Conservation (phyloP, 2,797 vertebrate species). For the Chrysocyon brachyurus region DNA sequence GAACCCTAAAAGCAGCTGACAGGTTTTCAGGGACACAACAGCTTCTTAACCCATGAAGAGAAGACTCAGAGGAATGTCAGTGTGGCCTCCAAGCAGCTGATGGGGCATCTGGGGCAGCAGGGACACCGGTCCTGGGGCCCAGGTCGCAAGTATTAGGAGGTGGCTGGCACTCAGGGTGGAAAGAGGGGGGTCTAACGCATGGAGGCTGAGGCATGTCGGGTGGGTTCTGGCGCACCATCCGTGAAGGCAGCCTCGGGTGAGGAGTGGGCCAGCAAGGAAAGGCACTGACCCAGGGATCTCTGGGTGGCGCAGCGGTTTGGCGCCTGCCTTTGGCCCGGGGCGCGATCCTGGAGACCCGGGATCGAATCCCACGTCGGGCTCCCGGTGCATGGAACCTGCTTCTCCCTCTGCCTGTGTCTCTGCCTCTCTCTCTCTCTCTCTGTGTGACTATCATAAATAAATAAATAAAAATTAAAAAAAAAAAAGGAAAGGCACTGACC, state of each 20-base stretch:
- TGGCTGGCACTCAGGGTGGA: not conserved
- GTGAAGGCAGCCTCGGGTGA: not conserved
- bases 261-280: not conserved
- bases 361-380: too few relatives aligned
- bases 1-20: not conserved
- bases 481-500: not conserved
- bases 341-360: too few relatives aligned
- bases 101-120: not conserved
- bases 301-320: too few relatives aligned
- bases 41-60: not conserved
- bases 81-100: not conserved
- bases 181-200: rapidly evolving
- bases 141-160: not conserved
- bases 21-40: not conserved
- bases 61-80: not conserved
- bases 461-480: too few relatives aligned
- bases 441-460: too few relatives aligned
- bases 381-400: too few relatives aligned
- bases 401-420: too few relatives aligned
- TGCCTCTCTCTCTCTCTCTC: too few relatives aligned
- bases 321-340: too few relatives aligned
- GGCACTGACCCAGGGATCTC: not conserved
- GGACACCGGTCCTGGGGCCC: not conserved
- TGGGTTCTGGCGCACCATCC: not conserved
- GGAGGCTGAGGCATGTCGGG: not conserved